These are phyloP conservation scores for Leucoraja ocellata DNA, from an alignment of 2,797 vertebrate genomes.

Conservation along the genomic window DNA sequence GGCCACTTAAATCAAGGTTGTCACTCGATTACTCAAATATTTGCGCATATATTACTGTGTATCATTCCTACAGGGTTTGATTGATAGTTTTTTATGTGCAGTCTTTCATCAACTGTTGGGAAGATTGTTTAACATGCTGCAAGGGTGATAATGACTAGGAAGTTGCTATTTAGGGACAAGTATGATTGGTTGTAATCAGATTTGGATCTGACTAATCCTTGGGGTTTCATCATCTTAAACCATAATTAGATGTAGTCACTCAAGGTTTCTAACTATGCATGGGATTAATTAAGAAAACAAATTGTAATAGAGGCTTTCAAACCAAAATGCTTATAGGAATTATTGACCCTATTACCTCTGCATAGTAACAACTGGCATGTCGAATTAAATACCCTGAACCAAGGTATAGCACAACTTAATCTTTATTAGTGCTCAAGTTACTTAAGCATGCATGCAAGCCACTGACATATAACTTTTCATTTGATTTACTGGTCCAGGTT, in stretches of 20 bases:
- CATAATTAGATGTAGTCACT: not conserved
- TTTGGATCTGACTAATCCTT: slow-evolving; percentile 13
- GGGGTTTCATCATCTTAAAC: not conserved
- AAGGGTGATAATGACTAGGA: not conserved
- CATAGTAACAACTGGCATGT: too few species aligned
- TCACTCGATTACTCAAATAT: slow-evolving; percentile 12
- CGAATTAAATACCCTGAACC: too few species aligned
- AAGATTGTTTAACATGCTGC: not conserved
- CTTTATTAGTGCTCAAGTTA: too few species aligned
- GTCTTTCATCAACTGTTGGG: not conserved
- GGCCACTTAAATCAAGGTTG: slow-evolving; percentile 4
- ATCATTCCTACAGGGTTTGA: not conserved
- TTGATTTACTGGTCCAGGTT: too few species aligned
- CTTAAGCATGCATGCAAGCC: too few species aligned
- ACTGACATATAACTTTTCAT: too few species aligned
- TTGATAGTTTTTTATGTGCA: slow-evolving; percentile 15
- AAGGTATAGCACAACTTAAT: too few species aligned
- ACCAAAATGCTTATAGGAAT: not conserved
- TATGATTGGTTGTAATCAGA: not conserved
- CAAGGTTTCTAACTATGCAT: not conserved
- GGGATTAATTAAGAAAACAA: not conserved
- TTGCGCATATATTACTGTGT: not conserved
- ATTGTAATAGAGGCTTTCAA: not conserved
- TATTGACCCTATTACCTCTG: too few species aligned
- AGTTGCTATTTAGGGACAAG: not conserved